These are phyloP conservation scores for Adineta ricciae DNA, from an alignment of 2,888 invertebrate species.

Conservation along the genomic window DNA sequence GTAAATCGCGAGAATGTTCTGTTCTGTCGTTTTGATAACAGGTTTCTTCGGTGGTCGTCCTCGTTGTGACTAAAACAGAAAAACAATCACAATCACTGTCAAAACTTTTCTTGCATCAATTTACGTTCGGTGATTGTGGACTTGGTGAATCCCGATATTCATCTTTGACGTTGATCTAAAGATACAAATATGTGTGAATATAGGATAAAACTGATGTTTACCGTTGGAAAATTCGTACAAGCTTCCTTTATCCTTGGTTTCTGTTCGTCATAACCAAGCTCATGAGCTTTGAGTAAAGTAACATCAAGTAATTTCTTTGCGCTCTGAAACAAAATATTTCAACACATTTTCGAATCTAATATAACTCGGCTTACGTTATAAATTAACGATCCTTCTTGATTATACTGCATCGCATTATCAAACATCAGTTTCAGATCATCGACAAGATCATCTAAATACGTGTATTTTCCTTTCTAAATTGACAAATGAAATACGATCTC, in stretches of 20 bases:
- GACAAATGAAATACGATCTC: not conserved
- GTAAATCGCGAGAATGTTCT: not conserved
- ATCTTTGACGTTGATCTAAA: not conserved
- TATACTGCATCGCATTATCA: slow-evolving; percentile 33
- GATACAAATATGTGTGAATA: no score
- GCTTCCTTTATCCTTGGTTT: not conserved
- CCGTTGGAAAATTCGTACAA: not conserved
- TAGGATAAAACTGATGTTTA: not conserved
- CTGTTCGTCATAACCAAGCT: slow-evolving; percentile 4
- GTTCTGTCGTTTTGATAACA: not conserved
- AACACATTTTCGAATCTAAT: not conserved
- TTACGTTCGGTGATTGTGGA: not conserved
- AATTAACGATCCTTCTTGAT: slow-evolving; percentile 28
- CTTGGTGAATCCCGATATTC: not conserved
- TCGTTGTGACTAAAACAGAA: not conserved
- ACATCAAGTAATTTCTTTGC: slow-evolving; percentile 23
- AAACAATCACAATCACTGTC: not conserved
- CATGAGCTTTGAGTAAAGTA: not conserved
- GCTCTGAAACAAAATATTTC: not conserved
- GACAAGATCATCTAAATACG: not conserved
- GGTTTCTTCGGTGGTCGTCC: not conserved
- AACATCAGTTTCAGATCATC: slow-evolving; percentile 33
- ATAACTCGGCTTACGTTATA: not conserved
- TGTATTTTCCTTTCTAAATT: slow-evolving; percentile 23
- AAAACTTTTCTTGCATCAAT: not conserved